Base-by-base conservation (phyloP, 2,113 vertebrate genomes). In the Uria lomvia region DNA sequence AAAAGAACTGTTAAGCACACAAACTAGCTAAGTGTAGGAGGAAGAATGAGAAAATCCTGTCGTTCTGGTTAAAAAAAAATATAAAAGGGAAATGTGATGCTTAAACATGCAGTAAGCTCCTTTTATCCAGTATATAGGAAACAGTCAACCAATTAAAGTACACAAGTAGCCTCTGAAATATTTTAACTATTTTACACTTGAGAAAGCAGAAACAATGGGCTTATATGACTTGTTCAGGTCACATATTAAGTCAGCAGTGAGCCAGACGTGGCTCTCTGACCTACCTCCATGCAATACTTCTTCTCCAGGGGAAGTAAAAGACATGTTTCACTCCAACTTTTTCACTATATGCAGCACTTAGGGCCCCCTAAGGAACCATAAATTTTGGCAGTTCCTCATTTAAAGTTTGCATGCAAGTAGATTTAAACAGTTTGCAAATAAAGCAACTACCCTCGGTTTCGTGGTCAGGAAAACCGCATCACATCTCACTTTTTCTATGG, bases 121-220 rank as follows among this genome's bases (percentile, higher is more conserved):
- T 89, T 95, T 94, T 83, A 96, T 90, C 71, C 63, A 42, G 58
- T 58, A 11, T 53, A 32, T 70, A 88, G 80, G 79, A 96, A 97
- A 80, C 21, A 29, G 70, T 53, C 67, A 79, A 62, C 56, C 83
- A 94, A 91, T 86, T 95, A 91, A 88, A 52, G 67, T 82, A 72
- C 62, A 59, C 43, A 87, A 85, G 53, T 73, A 91, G 34, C 36
- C 56, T 59, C 36, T 75, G 73, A 85, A 92, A 81, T 92, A 91
- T 81, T 96, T 88, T 92, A 82, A 59, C 71, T 91, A 36, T 86
- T 97, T 96, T 88, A 92, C 83, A 81, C 94, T 73, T 86, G 90
- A 96, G 73, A 74, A 97, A 90, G 86, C 94, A 96, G 90, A 91
- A 88, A 96, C 95, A 97, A 85, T 93, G 66, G 53, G 43, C 72